Conservation (phyloP, 1,140 invertebrate species). For the Teleopsis dalmanni region DNA sequence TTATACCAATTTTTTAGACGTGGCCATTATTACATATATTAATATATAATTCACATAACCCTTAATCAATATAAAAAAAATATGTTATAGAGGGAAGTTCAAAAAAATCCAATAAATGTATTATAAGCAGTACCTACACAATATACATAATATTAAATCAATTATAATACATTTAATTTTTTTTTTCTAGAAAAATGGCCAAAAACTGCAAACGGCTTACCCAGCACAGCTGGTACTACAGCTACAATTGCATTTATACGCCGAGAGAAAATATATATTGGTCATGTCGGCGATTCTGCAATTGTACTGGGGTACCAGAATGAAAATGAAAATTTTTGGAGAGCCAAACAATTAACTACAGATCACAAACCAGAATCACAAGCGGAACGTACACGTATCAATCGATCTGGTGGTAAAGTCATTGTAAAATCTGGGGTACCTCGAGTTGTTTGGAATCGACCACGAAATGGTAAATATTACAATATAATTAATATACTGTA, state of each 20-base stretch:
- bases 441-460: conserved; percentile 93
- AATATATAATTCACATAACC: too few relatives aligned
- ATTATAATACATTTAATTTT: background rate
- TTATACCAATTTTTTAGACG: too few relatives aligned
- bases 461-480: conserved; percentile 58
- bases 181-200: conserved; percentile 79
- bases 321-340: conserved; percentile 63
- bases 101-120: too few relatives aligned
- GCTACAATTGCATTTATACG: conserved; percentile 92
- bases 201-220: conserved; percentile 81
- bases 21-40: too few relatives aligned
- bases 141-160: too few relatives aligned
- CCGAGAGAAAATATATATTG: conserved; percentile 90
- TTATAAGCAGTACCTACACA: too few relatives aligned
- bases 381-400: conserved; percentile 79
- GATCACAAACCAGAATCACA: conserved; percentile 94
- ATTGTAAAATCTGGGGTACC: conserved; percentile 87
- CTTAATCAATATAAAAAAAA: too few relatives aligned
- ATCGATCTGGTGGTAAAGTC: conserved; percentile 80
- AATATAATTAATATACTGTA: conserved; percentile 20
- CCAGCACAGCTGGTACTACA: conserved; percentile 94
- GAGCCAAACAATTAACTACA: conserved; percentile 68
- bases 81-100: too few relatives aligned
- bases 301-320: conserved; percentile 82
- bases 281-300: conserved; percentile 94